Conservation (phyloP, 2,888 invertebrate genomes). For the Sminthurinus aureus region DNA sequence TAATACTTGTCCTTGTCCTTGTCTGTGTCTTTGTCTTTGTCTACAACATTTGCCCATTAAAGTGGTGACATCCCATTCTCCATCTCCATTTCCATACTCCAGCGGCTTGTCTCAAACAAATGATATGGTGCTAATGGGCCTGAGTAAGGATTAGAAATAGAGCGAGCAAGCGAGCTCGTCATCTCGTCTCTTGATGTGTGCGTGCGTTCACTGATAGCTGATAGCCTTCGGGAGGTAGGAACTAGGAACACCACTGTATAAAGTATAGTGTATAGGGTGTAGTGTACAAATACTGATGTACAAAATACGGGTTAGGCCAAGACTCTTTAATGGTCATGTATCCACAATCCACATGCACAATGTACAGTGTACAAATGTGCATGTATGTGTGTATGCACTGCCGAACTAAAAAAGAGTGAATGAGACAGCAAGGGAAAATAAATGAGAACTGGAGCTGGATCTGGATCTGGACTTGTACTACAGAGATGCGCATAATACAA, state of each 20-base stretch:
- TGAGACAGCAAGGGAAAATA: neutral
- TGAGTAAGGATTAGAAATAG: constrained; percentile 1
- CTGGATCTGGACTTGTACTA: neutral
- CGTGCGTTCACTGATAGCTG: no score
- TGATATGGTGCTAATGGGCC: constrained; percentile 39
- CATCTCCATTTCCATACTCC: no score
- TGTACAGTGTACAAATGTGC: neutral
- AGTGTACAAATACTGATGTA: no score
- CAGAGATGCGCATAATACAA: neutral
- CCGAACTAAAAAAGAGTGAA: no score
- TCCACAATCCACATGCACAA: neutral
- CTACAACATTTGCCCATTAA: constrained; percentile 49
- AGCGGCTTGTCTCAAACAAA: constrained; percentile 45
- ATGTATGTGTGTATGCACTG: no score
- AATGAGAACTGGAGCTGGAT: neutral
- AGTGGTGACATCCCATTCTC: constrained; percentile 26
- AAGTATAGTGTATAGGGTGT: no score
- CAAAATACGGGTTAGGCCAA: no score
- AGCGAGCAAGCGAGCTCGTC: neutral
- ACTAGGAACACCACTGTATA: no score
- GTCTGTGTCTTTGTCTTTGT: constrained; percentile 25
- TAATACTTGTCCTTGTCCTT: constrained; percentile 22
- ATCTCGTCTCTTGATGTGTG: no score
- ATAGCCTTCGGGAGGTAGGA: no score
- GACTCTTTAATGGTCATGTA: no score